Evolutionary conservation across 1,140 invertebrate genomes (phyloP), one percentile per base, ranked within the genome.

Genomic region (Zeugodacus cucurbitae): DNA sequence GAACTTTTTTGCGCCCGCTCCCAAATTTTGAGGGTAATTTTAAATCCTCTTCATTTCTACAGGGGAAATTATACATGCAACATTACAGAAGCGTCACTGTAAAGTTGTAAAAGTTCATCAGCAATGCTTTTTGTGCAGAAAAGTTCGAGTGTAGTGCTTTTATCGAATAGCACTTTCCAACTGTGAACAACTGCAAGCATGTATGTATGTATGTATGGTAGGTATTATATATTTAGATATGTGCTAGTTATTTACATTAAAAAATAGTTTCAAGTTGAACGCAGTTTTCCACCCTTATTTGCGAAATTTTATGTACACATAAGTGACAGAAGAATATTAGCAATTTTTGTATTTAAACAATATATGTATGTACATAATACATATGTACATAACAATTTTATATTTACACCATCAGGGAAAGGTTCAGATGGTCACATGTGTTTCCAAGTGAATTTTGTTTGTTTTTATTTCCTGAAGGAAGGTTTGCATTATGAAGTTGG

Each of bases 61-160:
- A 11, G 74, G n/a, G 74, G 44, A 48, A 82, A 48, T 82, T 48
- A 48, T 10, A 41, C 41, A 37, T 74, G 20, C 67, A 82, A 22
- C 37, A 34, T 41, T 41, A 34, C 70, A 74, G 17, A 74, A 34
- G 37, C 70, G 11, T 41, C 37, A 41, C 70, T n/a, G 70, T 22
- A 74, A 82, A 82, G 74, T 82, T 82, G 74, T 48, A 48, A 82
- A 82, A 82, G 74, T 82, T 82, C 74, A 26, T 26, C 74, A 3
- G 2, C 41, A 82, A 82, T 29, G 74, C 74, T 82, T 82, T 74
- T 82, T 82, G 74, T 82, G 41, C 74, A 82, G 74, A 82, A 70
- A 82, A 82, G 74, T 82, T 82, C 34, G 48, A n/a, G 29, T 11
- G 8, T 44, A 7, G 74, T 82, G 74, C 74, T 82, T 82, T 82